Base-by-base conservation (phyloP, 92 coral and sea anemone genomes). In the Paramuricea clavata region DNA sequence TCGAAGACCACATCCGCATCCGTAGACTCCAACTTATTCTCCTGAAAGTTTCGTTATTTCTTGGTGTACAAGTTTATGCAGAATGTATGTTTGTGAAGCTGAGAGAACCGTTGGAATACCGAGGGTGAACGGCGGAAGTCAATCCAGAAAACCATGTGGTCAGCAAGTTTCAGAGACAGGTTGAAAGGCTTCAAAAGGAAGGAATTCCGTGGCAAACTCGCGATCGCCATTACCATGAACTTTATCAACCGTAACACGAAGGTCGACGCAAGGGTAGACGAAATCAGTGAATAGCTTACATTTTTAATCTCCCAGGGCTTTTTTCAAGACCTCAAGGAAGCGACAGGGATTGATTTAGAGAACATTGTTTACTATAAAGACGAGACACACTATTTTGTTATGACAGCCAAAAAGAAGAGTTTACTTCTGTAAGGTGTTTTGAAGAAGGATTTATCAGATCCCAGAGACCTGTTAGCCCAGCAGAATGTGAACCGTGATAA, bases 221-320 rank as follows among this genome's bases (percentile, higher is more conserved):
- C 99, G 13, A 96, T 96, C 57, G 99, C 98, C 0, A 96, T 96
- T 10, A 96, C 99, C 1, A 94, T 94, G 56, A 96, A 96, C 85
- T 94, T 96, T 90, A 73, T 89, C 5, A 96, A 96, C 69, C 88
- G 97, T 22, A 96, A 94, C 78, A 81, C 99, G 31, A 93, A 95
- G 68, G 97, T 90, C 33, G 99, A 96, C 47, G 99, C 99, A 10
- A 82, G 94, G 7, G 99, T 96, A 8, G 99, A 96, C 67, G 99
- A 96, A 89, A 96, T 96, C 13, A 96, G 99, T 91, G 99, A 98
- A n/a, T n/a, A n/a, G n/a, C n/a, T n/a, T n/a, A n/a, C n/a, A n/a
- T n/a, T n/a, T n/a, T n/a, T n/a, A n/a, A n/a, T n/a, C n/a, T n/a
- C n/a, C 57, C 99, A 96, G 47, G 97, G 93, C 59, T 96, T 96